Conservation (phyloP, 2,888 invertebrate genomes). For the Patella pellucida region DNA sequence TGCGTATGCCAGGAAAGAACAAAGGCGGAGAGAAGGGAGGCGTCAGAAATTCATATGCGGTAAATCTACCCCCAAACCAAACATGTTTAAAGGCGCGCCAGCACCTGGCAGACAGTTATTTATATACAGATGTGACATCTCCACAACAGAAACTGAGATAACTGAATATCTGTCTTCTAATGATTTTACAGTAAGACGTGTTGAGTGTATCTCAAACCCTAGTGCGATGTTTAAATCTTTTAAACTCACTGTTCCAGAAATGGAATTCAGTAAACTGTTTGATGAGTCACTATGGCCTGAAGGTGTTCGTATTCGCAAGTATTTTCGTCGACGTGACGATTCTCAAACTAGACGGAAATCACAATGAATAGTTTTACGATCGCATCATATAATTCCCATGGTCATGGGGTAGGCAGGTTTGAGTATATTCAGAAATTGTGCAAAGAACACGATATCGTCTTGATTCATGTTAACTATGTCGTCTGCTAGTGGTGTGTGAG, state of each 20-base stretch:
- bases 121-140: not conserved
- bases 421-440: not conserved
- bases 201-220: not conserved
- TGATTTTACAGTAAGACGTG: not conserved
- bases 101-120: not conserved
- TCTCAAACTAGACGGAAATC: too few relatives aligned
- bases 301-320: too few relatives aligned
- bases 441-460: not conserved
- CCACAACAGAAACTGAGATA: too few relatives aligned
- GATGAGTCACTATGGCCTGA: too few relatives aligned
- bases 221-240: too few relatives aligned
- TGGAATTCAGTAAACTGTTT: too few relatives aligned
- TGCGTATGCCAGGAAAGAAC: not conserved
- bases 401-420: slow-evolving; percentile 1
- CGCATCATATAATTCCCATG: slow-evolving; percentile 1
- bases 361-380: not conserved
- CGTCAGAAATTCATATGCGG: not conserved
- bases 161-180: not conserved
- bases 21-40: not conserved
- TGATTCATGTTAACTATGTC: too few relatives aligned
- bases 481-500: too few relatives aligned
- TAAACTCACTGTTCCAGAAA: too few relatives aligned
- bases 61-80: not conserved
- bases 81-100: not conserved
- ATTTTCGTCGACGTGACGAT: too few relatives aligned